Conservation (phyloP, 2,888 invertebrate genomes). For the Barypeithes pellucidus region DNA sequence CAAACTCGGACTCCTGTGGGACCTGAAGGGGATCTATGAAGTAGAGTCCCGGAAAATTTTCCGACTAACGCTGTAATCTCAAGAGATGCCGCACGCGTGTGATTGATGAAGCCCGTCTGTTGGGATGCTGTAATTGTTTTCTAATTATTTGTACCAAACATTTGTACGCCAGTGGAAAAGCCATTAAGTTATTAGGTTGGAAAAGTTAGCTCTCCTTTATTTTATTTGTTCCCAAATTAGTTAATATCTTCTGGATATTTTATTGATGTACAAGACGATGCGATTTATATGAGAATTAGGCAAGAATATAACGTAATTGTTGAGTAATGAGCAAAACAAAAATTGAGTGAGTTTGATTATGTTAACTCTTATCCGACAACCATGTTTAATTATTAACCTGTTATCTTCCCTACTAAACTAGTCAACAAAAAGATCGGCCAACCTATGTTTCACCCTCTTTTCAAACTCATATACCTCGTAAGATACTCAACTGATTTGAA, state of each 20-base stretch:
- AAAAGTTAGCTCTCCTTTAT: constrained; percentile 24
- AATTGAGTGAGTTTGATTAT: too few relatives aligned
- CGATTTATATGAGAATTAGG: too few relatives aligned
- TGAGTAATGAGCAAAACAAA: too few relatives aligned
- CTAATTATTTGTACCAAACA: constrained; percentile 58
- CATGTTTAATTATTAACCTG: too few relatives aligned
- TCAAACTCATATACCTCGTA: too few relatives aligned
- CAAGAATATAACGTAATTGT: too few relatives aligned
- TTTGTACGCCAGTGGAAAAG: constrained; percentile 26
- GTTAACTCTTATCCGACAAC: too few relatives aligned
- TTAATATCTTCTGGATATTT: not conserved
- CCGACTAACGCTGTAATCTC: constrained; percentile 43
- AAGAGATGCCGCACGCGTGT: constrained; percentile 58
- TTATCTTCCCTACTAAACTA: too few relatives aligned
- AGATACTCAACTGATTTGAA: too few relatives aligned
- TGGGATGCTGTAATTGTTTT: constrained; percentile 59
- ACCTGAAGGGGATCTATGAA: constrained; percentile 46
- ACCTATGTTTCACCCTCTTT: too few relatives aligned
- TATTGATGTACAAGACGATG: not conserved
- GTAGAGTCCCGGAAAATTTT: constrained; percentile 42
- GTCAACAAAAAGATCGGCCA: too few relatives aligned
- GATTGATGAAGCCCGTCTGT: constrained; percentile 60
- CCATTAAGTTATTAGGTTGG: constrained; percentile 36
- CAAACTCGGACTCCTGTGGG: constrained; percentile 46
- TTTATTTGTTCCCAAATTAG: constrained; percentile 5